These are phyloP conservation scores for Tautogolabrus adspersus DNA, from an alignment of 2,113 vertebrate species.

Conservation along the genomic window DNA sequence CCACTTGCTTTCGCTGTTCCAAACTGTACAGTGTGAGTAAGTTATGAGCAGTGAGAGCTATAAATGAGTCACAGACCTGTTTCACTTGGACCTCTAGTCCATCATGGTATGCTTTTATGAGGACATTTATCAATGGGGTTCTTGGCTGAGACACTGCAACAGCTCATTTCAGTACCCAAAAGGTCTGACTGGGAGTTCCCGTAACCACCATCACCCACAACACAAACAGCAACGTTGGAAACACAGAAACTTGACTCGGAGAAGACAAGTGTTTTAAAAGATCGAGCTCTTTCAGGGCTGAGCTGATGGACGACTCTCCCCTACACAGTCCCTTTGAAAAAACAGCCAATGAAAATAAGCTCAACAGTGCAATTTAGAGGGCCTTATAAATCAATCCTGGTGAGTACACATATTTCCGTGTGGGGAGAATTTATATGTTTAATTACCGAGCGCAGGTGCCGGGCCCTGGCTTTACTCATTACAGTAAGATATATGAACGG, in stretches of 20 bases:
- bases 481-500: conserved; percentile 86
- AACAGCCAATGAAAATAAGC: conserved; percentile 78
- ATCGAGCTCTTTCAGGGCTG: conserved; percentile 58
- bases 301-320: conserved; percentile 76
- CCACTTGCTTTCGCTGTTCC: neutral
- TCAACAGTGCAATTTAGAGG: conserved; percentile 82
- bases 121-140: conserved; percentile 44
- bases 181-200: conserved; percentile 5
- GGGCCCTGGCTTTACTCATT: conserved; percentile 83
- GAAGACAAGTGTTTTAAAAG: conserved; percentile 69
- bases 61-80: conserved; percentile 52
- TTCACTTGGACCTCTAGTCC: conserved; percentile 45
- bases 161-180: conserved; percentile 25
- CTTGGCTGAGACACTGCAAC: conserved; percentile 30
- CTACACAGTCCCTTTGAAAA: conserved; percentile 51
- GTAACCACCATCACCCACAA: conserved; percentile 7
- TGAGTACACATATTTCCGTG: conserved; percentile 84
- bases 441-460: conserved; percentile 86
- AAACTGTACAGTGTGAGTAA: conserved; percentile 15
- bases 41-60: conserved; percentile 28
- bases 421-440: conserved; percentile 87
- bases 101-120: conserved; percentile 39
- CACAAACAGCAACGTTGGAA: conserved; percentile 34
- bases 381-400: conserved; percentile 83
- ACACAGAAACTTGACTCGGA: conserved; percentile 40